Base-by-base conservation (phyloP, 2,113 vertebrate genomes). In the Charadrius vociferus region DNA sequence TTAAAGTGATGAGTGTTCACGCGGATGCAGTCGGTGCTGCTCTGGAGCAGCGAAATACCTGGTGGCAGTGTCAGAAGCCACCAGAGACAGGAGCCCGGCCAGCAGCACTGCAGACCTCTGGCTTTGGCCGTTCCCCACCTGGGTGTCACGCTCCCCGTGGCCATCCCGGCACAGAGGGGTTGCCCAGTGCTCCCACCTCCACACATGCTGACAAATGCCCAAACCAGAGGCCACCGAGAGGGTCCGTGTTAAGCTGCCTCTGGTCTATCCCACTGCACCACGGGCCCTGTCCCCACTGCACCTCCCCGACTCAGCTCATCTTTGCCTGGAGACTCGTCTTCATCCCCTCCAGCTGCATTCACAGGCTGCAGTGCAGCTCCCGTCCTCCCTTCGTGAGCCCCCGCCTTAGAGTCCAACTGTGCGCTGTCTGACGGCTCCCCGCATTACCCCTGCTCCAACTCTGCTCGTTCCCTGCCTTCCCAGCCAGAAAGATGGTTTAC, bases 221-320 rank as follows among this genome's bases (percentile, higher is more conserved):
- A 0, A 9, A 20, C 21, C 20, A 3, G 39, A 19, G 55, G 47
- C 14, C 36, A 6, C 43, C 7, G 29, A 0, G 22, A 55, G 49
- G n/a, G 47, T 1, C 34, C 0, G 0, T 13, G 37, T 10, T 12
- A 6, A 29, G 14, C 52, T 37, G 24, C 23, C 23, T n/a, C 47
- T 3, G 5, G n/a, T 23, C 21, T 5, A 0, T 15, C 68, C 6
- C 7, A 0, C 32, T 5, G 55, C 37, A 3, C 12, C 62, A 14
- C 6, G 1, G 72, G 49, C 74, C 72, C 52, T 43, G 62, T 20
- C 37, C 56, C 67, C 3, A 2, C 32, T 37, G 53, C 6, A 0
- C 58, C 67, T 5, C 14, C 81, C 61, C 37, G 22, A 8, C 41
- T 26, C 72, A 6, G 85, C 85, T 36, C 36, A 2, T 19, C 71